Base-by-base conservation (phyloP, 1,140 invertebrate species). In the Pteromalus puparum region DNA sequence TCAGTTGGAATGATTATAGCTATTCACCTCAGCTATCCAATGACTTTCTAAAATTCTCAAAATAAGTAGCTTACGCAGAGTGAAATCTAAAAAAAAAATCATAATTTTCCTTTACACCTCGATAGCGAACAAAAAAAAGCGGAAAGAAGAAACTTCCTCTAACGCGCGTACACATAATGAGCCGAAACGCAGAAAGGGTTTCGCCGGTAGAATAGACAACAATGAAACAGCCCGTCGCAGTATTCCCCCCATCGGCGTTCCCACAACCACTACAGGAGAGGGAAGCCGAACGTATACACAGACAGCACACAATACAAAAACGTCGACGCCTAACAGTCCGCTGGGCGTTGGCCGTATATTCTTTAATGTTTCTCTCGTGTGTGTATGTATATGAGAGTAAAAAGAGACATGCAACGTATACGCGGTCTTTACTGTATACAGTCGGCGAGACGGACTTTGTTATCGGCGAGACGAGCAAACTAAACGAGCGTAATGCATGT, bases 71-170 rank as follows among this genome's bases (percentile, higher is more conserved):
- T 15, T 53, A 18, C 12, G 48, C 18, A 18, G 48, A 1, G 48
- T 53, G 53, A 61, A 61, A 61, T 53, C 48, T 61, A n/a, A 61
- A n/a, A 53, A 61, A 61, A 61, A 61, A 61, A n/a, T 61, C 4
- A 21, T 61, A 18, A 7, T n/a, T 7, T 21, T 15, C 21, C 53
- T 21, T 15, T 18, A 61, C 18, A 61, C 53, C 53, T 3, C 46
- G 42, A 48, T 18, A 18, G 13, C 12, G 9, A 53, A 53, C 18
- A 0, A 61, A 61, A 21, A 61, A n/a, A 61, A 6, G 53, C 53
- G 53, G 53, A n/a, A 61, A 61, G 53, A 61, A 61, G 53, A n/a
- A 61, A 61, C 53, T 61, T 61, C 53, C 53, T 61, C 53, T n/a
- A 21, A 21, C 1, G 1, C 21, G 21, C 18, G 53, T 15, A 15